These are phyloP conservation scores for Eurytoma adleriae DNA, from an alignment of 2,888 invertebrate species.

Conservation along the genomic window DNA sequence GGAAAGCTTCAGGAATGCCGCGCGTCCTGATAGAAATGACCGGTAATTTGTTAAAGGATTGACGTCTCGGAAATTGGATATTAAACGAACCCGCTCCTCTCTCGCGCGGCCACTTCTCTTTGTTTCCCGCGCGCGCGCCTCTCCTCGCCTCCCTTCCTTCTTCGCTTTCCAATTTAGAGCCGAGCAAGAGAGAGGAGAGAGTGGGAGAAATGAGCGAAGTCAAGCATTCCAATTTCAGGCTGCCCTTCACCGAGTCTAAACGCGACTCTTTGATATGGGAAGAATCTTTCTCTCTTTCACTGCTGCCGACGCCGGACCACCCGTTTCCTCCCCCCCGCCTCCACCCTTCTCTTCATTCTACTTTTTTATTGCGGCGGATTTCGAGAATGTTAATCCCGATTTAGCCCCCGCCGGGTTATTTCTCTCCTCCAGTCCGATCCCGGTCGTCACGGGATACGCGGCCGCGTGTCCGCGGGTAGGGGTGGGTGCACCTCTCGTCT, in stretches of 20 bases:
- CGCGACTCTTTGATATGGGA: conserved; percentile 52
- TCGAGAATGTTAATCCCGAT: conserved; percentile 58
- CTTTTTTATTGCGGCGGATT: conserved; percentile 53
- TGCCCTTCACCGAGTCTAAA: conserved; percentile 50
- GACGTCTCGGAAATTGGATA: conserved; percentile 73
- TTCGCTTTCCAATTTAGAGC: conserved; percentile 57
- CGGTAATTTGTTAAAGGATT: conserved; percentile 71
- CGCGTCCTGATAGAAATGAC: conserved; percentile 62
- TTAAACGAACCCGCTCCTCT: conserved; percentile 66
- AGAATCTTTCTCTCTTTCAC: conserved; percentile 30
- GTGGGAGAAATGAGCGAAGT: conserved; percentile 35
- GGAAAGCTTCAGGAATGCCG: conserved; percentile 59
- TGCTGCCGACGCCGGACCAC: background rate
- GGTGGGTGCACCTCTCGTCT: conserved; percentile 22
- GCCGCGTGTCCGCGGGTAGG: background rate
- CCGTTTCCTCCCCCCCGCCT: background rate
- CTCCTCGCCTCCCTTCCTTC: conserved; percentile 41
- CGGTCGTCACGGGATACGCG: conserved; percentile 22
- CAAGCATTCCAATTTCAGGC: conserved; percentile 57
- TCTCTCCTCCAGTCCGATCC: background rate
- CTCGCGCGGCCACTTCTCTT: conserved; percentile 54
- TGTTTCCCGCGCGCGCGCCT: conserved; percentile 45
- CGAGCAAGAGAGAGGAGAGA: conserved; percentile 24
- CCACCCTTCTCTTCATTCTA: background rate
- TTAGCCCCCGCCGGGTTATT: conserved; percentile 35